phyloP scores from a whole-genome alignment of 92 coral and sea anemone genomes.

The Blastomussa wellsi region DNA sequence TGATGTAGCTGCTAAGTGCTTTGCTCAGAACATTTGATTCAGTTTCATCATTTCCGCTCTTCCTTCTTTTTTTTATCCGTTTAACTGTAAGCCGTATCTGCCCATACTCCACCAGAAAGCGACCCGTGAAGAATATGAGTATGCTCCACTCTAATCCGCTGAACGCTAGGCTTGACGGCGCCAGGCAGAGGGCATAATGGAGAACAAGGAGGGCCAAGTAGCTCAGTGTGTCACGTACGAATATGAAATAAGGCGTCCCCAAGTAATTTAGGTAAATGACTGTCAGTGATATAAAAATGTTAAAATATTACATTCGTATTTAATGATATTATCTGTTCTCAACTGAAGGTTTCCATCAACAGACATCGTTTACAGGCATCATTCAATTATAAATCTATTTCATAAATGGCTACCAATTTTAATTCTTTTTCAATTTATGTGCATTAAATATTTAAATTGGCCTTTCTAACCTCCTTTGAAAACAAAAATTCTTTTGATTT shows the following conservation, averaged over 20 bases:
- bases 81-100: background rate
- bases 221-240: slow-evolving; percentile 34
- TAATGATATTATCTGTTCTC: background rate
- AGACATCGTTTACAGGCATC: no score
- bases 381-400: no score
- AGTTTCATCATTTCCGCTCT: background rate
- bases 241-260: slow-evolving; percentile 37
- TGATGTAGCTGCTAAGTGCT: background rate
- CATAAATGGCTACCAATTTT: no score
- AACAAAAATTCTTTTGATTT: no score
- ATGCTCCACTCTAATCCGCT: slow-evolving; percentile 27
- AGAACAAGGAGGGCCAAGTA: slow-evolving; percentile 23
- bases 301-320: background rate
- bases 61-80: background rate
- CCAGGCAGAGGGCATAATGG: slow-evolving; percentile 28
- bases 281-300: background rate
- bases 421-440: no score
- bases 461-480: no score
- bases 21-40: background rate
- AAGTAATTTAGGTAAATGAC: slow-evolving; percentile 6
- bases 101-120: background rate
- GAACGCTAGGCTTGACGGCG: slow-evolving; percentile 23
- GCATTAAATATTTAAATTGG: no score
- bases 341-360: background rate
- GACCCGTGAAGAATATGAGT: slow-evolving; percentile 22